Conservation (phyloP, 2,113 vertebrate species). For the Phainopepla nitens region DNA sequence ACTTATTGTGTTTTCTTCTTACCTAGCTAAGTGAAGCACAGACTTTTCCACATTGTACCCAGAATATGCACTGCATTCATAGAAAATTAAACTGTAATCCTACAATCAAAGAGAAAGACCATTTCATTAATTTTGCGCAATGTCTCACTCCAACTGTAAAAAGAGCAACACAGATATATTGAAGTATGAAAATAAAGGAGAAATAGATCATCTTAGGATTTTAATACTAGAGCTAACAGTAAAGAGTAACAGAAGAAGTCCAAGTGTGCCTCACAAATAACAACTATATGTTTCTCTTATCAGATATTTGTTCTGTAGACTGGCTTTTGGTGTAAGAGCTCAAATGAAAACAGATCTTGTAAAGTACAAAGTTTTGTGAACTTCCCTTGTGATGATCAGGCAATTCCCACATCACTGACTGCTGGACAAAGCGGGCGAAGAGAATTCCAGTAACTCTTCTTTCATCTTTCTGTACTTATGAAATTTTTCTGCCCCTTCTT, state of each 20-base stretch:
- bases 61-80: slow-evolving; percentile 87
- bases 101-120: slow-evolving; percentile 45
- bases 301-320: neutral
- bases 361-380: neutral
- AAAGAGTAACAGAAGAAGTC: neutral
- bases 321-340: neutral
- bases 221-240: neutral
- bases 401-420: neutral
- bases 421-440: neutral
- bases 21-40: slow-evolving; percentile 86
- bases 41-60: slow-evolving; percentile 80
- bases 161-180: neutral
- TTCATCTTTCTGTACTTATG: neutral
- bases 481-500: neutral
- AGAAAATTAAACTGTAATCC: slow-evolving; percentile 86
- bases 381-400: neutral
- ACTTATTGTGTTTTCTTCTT: slow-evolving; percentile 14
- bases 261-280: neutral
- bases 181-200: neutral
- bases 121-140: neutral
- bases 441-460: neutral
- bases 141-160: neutral
- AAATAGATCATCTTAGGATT: neutral
- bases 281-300: neutral
- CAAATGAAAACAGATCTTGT: neutral